Base-by-base conservation (phyloP, 2,888 invertebrate genomes). In the Chironomus riparius region DNA sequence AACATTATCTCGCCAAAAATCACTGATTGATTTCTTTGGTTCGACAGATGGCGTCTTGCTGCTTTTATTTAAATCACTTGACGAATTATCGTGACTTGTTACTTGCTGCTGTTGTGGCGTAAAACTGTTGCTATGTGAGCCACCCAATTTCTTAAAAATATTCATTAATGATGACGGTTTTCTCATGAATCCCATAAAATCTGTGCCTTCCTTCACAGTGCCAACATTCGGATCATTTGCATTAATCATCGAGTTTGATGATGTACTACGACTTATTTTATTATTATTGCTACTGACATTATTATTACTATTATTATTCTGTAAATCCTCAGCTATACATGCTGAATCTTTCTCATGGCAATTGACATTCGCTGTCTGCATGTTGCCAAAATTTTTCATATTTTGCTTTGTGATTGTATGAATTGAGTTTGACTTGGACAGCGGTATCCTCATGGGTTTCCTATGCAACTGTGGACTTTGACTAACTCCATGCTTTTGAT, bases 1-100 rank as follows among this genome's bases (percentile, higher is more conserved):
- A n/a, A 80, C 80, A 79, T 85, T 84, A 28, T 83, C 84, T 15
- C 80, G 79, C 84, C 84, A 85, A 78, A 84, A 84, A 24, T 83
- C 82, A 76, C 83, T 84, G 80, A 84, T 80, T 15, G 82, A 76
- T 77, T 84, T 50, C 62, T 68, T 76, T 24, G 68, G 84, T 69
- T 84, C 84, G 72, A 83, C 83, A 10, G 81, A 82, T 13, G 82
- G 77, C 28, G 65, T 65, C 21, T 65, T 65, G 4, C 13, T 21
- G 21, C 21, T 13, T 24, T 65, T 65, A 15, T 56, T 4, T 76
- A 72, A 15, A 73, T 65, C 62, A 2, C 5, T 28, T 28, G 28
- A 28, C 5, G 6, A 5, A 28, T 38, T 47, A 0, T 56, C 68
- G 21, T 28, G 38, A 68, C 47, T 28, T 28, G 73, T 10, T 21